These are phyloP conservation scores for Lithosia quadra DNA, from an alignment of 2,888 invertebrate species.

Conservation along the genomic window DNA sequence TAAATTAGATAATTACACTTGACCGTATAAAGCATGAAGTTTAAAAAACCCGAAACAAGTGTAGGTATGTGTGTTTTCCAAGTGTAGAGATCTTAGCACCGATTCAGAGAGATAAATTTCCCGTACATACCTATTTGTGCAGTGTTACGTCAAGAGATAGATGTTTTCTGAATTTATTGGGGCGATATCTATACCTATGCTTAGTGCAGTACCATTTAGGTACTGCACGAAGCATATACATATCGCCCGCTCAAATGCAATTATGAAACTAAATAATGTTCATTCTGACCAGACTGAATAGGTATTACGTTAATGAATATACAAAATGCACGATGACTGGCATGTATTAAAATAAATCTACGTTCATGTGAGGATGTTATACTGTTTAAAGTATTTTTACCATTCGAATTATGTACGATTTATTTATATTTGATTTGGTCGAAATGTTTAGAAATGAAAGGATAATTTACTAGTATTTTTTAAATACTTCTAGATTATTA, in stretches of 20 bases:
- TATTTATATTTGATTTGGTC: too few species aligned
- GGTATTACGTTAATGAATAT: background rate
- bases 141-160: background rate
- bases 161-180: background rate
- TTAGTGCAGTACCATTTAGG: background rate
- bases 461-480: too few species aligned
- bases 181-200: background rate
- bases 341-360: background rate
- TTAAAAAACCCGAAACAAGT: background rate
- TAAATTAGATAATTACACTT: background rate
- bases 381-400: too few species aligned
- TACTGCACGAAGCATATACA: too few species aligned
- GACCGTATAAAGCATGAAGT: too few species aligned
- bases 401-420: too few species aligned
- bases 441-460: too few species aligned
- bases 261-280: background rate
- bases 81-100: background rate
- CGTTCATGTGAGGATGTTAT: background rate
- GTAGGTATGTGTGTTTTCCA: background rate
- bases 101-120: background rate
- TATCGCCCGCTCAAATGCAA: background rate
- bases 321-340: background rate
- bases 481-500: background rate
- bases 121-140: slow-evolving; percentile 4
- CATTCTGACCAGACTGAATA: background rate